Conservation (phyloP, 2,113 vertebrate species). For the Phrynocephalus versicolor region DNA sequence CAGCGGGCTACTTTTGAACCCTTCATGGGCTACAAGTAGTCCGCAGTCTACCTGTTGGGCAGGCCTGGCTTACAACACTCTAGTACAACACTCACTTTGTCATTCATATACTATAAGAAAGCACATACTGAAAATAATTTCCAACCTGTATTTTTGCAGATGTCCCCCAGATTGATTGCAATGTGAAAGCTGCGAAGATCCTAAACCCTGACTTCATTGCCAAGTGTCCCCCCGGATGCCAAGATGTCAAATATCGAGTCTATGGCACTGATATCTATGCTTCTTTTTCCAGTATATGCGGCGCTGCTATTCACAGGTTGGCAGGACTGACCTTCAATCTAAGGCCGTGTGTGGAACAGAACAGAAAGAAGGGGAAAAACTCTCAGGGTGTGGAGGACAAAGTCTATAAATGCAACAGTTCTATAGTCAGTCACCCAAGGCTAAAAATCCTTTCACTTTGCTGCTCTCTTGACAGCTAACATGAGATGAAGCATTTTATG, state of each 20-base stretch:
- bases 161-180: conserved; percentile 89
- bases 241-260: conserved; percentile 87
- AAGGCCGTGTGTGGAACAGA: not conserved
- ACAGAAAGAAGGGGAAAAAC: not conserved
- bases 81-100: too few relatives aligned
- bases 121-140: conserved; percentile 44
- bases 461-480: not conserved
- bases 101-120: not conserved
- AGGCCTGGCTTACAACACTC: not conserved
- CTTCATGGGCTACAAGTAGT: too few relatives aligned
- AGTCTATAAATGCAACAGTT: not conserved
- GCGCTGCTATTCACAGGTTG: conserved; percentile 94
- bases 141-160: conserved; percentile 74
- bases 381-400: not conserved
- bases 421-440: not conserved
- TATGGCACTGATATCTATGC: conserved; percentile 91
- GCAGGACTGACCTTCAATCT: conserved; percentile 26
- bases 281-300: conserved; percentile 97
- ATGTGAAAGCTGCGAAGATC: conserved; percentile 91
- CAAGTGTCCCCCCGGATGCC: conserved; percentile 90
- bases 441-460: not conserved
- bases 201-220: conserved; percentile 91
- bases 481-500: not conserved
- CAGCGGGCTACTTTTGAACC: too few relatives aligned
- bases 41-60: too few relatives aligned